A percentile compares a stretch with the other conserved stretches of the same genome.
phyloP scores from a whole-genome alignment of 2,797 vertebrate species.

The Spheniscus humboldti region DNA sequence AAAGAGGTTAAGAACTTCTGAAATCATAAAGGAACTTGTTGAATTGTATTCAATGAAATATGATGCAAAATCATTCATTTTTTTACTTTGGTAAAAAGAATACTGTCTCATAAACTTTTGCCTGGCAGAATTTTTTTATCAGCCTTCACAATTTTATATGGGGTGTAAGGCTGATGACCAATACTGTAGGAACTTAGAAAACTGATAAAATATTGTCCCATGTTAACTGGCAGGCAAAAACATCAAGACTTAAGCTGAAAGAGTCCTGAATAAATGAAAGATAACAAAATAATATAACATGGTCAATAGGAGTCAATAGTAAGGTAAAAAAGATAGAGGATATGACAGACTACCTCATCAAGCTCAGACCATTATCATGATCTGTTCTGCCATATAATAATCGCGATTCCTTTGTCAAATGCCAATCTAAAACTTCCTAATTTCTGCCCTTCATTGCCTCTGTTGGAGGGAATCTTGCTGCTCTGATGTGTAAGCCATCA shows the following conservation, averaged over 20 bases:
- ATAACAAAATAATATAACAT: not conserved
- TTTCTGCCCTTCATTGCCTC: not conserved
- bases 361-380: not conserved
- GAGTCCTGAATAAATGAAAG: not conserved
- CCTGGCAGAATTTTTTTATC: not conserved
- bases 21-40: not conserved
- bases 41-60: not conserved
- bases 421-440: not conserved
- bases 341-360: not conserved
- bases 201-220: not conserved
- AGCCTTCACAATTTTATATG: not conserved
- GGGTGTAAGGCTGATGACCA: not conserved
- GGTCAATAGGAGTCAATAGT: not conserved
- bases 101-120: not conserved
- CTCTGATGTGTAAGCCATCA: not conserved
- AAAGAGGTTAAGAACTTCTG: not conserved
- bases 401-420: not conserved
- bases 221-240: not conserved
- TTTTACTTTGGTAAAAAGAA: not conserved
- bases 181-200: not conserved
- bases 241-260: rapidly evolving
- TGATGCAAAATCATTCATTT: rapidly evolving
- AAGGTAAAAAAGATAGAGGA: not conserved
- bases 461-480: not conserved
- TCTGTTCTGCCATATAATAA: not conserved